Evolutionary conservation across 2,797 vertebrate genomes (phyloP), one percentile per base, ranked within the genome.

Genomic region (Microchirus variegatus): DNA sequence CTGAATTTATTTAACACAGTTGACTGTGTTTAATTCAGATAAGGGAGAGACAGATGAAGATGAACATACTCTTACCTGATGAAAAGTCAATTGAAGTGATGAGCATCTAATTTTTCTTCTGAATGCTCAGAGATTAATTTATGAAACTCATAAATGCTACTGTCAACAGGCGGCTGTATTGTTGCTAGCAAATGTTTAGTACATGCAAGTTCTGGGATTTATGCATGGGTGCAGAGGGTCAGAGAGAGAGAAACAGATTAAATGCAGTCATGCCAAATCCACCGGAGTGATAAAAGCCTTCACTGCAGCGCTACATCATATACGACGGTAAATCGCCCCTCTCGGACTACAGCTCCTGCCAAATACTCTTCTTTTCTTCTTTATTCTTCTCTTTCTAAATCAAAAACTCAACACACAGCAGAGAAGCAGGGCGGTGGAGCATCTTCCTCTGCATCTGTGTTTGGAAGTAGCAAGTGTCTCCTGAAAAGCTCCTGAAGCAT

Each of bases 301-400:
- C 54, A 75, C 67, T 26, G 0, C 17, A 9, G 57, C 59, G 54
- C 22, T 56, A 61, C 54, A 73, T 82, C 64, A 64, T 58, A 66
- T 58, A 66, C 61, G 49, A 46, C 66, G 53, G 59, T 86, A 77
- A 84, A 84, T 73, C 52, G 44, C 68, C 68, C 53, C 43, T 58
- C 26, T 71, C 36, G 50, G 62, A 53, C 59, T n/a, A 10, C 47
- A 38, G 53, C 67, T 63, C 26, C 59, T 76, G 78, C 81, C 84
- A 83, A 75, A 51, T 10, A 15, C 35, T 78, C 63, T 43, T 70
- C 67, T 70, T 70, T 61, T 57, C 50, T 50, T 67, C 51, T 67
- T 70, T 63, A 63, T 45, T 83, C 75, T 70, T 54, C 65, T 59
- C 57, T 31, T 47, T 70, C 66, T 79, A 82, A 85, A 87, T 87